Conservation (phyloP, 1,140 invertebrate genomes). For the Telenomus remus region DNA sequence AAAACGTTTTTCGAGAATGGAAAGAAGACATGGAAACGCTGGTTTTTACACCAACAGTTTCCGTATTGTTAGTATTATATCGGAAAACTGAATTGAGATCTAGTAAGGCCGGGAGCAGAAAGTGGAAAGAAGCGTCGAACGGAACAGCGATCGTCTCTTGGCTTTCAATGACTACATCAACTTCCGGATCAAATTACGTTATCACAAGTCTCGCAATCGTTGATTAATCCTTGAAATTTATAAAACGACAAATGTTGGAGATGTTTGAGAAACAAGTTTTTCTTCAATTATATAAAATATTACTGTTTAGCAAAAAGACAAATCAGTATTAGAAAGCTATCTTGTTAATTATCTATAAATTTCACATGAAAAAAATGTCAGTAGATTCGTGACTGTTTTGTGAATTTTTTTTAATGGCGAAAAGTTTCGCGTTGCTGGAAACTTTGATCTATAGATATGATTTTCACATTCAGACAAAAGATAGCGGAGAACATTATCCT, state of each 20-base stretch:
- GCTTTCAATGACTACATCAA: slow-evolving; percentile 55
- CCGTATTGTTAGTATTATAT: slow-evolving; percentile 47
- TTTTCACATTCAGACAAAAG: slow-evolving; percentile 21
- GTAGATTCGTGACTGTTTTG: no score
- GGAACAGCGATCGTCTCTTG: slow-evolving; percentile 63
- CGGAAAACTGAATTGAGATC: slow-evolving; percentile 42
- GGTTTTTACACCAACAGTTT: slow-evolving; percentile 35
- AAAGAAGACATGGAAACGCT: slow-evolving; percentile 24
- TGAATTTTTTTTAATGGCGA: no score
- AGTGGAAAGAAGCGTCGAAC: slow-evolving; percentile 68
- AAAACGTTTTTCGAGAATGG: neutral
- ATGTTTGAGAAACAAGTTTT: no score
- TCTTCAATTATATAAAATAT: neutral
- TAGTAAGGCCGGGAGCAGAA: slow-evolving; percentile 59
- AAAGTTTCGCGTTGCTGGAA: neutral
- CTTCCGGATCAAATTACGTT: slow-evolving; percentile 68
- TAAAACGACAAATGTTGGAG: no score
- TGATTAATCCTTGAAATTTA: slow-evolving; percentile 26
- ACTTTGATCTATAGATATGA: slow-evolving; percentile 20
- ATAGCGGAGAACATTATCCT: slow-evolving; percentile 24
- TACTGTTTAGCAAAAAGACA: no score
- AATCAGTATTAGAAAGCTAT: no score
- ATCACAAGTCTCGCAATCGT: slow-evolving; percentile 39
- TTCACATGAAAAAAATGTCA: no score
- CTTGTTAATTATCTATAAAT: no score